Conservation (phyloP, 2,113 vertebrate genomes). For the Struthidea cinerea region DNA sequence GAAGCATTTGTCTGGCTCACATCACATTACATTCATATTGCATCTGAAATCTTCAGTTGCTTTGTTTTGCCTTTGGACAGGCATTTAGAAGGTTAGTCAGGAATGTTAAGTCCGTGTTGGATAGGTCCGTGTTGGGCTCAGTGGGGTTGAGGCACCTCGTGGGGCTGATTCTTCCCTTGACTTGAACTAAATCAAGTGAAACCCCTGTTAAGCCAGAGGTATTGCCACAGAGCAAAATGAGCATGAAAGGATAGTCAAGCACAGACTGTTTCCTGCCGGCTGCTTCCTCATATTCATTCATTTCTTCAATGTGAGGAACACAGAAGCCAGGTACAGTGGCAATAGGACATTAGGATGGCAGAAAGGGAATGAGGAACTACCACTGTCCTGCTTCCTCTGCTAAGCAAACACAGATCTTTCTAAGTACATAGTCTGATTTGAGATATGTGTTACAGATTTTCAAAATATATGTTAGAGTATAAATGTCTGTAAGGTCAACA, state of each 20-base stretch:
- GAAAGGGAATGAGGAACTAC: neutral
- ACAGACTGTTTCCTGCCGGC: neutral
- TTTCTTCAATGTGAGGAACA: neutral
- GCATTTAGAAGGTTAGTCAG: neutral
- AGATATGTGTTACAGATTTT: neutral
- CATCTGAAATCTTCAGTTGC: neutral
- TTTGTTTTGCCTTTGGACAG: neutral
- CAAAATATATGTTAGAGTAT: neutral
- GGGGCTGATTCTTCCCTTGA: neutral
- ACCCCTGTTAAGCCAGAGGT: neutral
- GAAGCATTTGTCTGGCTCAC: neutral
- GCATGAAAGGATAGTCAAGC: neutral
- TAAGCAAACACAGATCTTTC: neutral
- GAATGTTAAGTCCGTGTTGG: neutral
- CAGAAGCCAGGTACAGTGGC: neutral
- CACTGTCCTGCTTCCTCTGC: neutral
- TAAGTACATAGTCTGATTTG: neutral
- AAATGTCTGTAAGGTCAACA: neutral
- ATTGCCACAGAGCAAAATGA: neutral
- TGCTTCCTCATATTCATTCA: neutral
- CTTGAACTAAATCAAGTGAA: neutral
- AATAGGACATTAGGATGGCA: neutral
- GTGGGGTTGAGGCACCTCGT: fast-evolving
- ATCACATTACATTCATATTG: neutral
- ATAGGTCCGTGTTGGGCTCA: neutral